Evolutionary conservation across 1,140 invertebrate species (phyloP).

Genomic region (Drosophila jambulina): DNA sequence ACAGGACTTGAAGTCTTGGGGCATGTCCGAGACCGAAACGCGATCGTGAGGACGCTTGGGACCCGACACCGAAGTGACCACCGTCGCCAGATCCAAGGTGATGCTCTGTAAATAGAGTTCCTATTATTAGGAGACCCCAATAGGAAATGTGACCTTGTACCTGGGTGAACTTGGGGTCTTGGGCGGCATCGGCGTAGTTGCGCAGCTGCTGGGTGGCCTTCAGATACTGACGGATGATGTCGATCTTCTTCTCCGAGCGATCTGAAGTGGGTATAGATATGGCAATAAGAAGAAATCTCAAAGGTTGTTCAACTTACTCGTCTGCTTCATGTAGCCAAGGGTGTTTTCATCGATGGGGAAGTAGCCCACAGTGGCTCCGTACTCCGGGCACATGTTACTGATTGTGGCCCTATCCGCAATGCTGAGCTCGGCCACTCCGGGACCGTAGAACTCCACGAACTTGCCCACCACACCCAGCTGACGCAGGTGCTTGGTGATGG

Average conservation of each 20-base stretch:
- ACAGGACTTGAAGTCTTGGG: conserved; percentile 94
- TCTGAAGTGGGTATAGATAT: conserved; percentile 86
- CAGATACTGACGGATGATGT: conserved; percentile 94
- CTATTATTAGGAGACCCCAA: background rate
- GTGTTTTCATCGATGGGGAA: conserved; percentile 97
- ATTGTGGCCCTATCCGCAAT: conserved; percentile 98
- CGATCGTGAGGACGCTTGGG: conserved; percentile 98
- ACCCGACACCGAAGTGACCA: conserved; percentile 97
- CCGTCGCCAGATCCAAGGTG: conserved; percentile 94
- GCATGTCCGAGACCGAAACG: conserved; percentile 96
- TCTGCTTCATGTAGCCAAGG: conserved; percentile 94
- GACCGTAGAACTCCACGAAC: conserved; percentile 99
- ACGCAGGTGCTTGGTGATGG: conserved; percentile 98
- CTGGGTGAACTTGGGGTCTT: conserved; percentile 96
- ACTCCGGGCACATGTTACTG: conserved; percentile 99
- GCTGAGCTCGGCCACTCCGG: conserved; percentile 94
- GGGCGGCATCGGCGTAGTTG: conserved; percentile 91
- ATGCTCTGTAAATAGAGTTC: conserved; percentile 87
- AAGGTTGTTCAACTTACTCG: conserved; percentile 87
- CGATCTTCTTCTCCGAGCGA: conserved; percentile 92
- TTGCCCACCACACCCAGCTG: conserved; percentile 98
- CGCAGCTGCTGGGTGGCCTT: conserved; percentile 92
- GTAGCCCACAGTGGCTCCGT: conserved; percentile 97
- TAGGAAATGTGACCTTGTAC: conserved; percentile 63
- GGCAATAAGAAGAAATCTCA: background rate